Base-by-base conservation (phyloP, 2,113 vertebrate genomes). In the Monopterus albus region DNA sequence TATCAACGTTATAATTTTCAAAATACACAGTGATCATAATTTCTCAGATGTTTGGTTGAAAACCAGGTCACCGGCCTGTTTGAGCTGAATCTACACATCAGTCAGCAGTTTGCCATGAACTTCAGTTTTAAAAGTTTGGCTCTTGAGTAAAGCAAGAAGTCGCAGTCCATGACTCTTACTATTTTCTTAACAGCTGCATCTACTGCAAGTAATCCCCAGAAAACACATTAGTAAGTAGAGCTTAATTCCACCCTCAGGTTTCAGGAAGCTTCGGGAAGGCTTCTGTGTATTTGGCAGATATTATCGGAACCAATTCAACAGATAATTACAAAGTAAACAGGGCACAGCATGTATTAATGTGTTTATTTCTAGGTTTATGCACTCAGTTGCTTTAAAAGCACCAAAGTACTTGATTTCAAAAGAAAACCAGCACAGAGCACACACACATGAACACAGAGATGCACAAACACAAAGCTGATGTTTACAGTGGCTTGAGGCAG, bases 251-350 rank as follows among this genome's bases (percentile, higher is more conserved):
- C 28, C 20, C n/a, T 39, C 36, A 42, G 21, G 39, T 75, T 50
- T 78, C 63, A 72, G 62, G 62, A 82, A 66, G 57, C 60, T 20
- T 71, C 9, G 10, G 0, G 7, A 14, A 28, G 53, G 21, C 28
- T 51, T 64, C 36, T 60, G 66, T 38, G n/a, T 38, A 35, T 66
- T 66, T 76, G 71, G 72, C 72, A 71, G 52, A 73, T 58, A 43
- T 31, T 18, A 69, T 55, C 60, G 36, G 56, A 79, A 72, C 52
- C 51, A 42, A 21, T 74, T 69, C 46, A 62, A 53, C 60, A 63
- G 61, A 65, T 82, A 75, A 80, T 80, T 55, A 52, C 36, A 56
- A 59, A 80, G 67, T 40, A 75, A 88, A 82, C 79, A 80, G 75
- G 75, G 70, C 25, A 40, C 15, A 35, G 40, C 4, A 0, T 57